phyloP scores from a whole-genome alignment of 2,113 vertebrate genomes.

The Tapirus terrestris region DNA sequence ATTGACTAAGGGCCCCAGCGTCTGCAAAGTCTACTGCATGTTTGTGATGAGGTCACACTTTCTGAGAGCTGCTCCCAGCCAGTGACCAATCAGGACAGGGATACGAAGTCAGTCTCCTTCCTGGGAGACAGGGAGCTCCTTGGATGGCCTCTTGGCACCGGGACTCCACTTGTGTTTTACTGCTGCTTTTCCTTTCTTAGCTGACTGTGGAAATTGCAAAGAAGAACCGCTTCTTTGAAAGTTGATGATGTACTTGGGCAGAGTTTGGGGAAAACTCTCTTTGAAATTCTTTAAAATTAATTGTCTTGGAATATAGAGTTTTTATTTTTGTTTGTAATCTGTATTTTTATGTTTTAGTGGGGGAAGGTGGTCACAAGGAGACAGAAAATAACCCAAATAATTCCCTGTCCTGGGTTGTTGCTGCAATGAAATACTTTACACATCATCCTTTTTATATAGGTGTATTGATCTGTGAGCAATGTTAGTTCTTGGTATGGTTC shows the following conservation, averaged over 20 bases:
- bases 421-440: not conserved
- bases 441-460: not conserved
- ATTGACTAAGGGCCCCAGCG: not conserved
- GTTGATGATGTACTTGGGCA: not conserved
- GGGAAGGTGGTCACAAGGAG: not conserved
- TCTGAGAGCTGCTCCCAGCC: not conserved
- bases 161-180: not conserved
- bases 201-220: not conserved
- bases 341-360: not conserved
- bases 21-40: not conserved
- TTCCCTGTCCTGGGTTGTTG: not conserved
- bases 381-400: not conserved
- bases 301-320: not conserved
- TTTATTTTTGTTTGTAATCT: not conserved
- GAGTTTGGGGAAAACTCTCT: not conserved
- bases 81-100: accelerated
- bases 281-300: not conserved
- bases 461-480: not conserved
- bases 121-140: not conserved
- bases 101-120: not conserved
- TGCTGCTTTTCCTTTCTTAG: not conserved
- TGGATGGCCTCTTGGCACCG: not conserved
- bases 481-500: not conserved
- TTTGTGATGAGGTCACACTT: not conserved
- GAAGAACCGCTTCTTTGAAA: not conserved